Base-by-base conservation (phyloP, 1,140 invertebrate genomes). In the Ganaspis sp. region DNA sequence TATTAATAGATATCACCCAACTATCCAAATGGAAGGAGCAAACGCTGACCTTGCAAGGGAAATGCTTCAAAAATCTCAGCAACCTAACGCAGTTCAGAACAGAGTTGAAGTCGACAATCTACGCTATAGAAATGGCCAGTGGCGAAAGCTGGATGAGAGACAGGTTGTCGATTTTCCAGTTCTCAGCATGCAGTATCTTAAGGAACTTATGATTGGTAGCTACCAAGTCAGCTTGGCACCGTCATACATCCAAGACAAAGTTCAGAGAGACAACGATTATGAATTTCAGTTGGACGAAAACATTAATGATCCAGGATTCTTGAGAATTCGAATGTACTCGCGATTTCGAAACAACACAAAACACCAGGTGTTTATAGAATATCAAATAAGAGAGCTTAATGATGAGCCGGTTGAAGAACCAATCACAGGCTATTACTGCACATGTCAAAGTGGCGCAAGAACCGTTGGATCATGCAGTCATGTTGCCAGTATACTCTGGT, bases 381-480 rank as follows among this genome's bases (percentile, higher is more conserved):
- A 34, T 34, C 2, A 34, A 34, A 6, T 34, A 34, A 34, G 38
- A n/a, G n/a, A n/a, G n/a, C n/a, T n/a, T n/a, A n/a, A 71, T 17
- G 37, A 71, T 1, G 37, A 42, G 21, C n/a, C 38, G n/a, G 34
- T 1, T 42, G 15, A 17, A 42, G 29, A 34, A 49, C 17, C 1
- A 4, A 73, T 73, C 15, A 26, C 8, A 54, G 49, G 49, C 2
- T 26, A 74, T 23, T 74, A 74, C 12, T 69, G 72, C 42, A 64
- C 34, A 12, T 74, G 53, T 15, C 54, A 42, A 11, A 21, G 45
- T 40, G 38, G 72, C 15, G 53, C 54, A 2, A 26, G 54, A 1
- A 74, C 34, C 1, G 34, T 73, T 53, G 49, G 72, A 4, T 54
- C 72, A 49, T 49, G 45, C 11, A 9, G 3, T 49, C 54, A 69